Conservation (phyloP, 2,888 invertebrate genomes). For the Salticus scenicus region DNA sequence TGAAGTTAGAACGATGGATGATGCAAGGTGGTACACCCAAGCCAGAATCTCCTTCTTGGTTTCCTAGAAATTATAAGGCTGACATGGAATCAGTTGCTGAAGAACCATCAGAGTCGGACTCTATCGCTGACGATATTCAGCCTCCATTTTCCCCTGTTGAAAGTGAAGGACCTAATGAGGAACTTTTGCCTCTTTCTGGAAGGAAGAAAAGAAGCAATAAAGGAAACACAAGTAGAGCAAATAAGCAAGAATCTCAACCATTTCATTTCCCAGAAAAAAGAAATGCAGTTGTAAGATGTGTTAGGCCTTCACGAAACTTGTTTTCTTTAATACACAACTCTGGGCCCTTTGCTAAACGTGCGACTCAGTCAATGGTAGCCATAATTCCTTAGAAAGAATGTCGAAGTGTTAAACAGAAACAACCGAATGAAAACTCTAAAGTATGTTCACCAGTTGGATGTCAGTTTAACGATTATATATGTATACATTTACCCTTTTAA, state of each 20-base stretch:
- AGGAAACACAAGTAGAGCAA: not conserved
- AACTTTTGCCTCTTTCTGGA: too few relatives aligned
- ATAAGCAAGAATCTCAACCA: not conserved
- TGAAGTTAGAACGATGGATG: constrained; percentile 52
- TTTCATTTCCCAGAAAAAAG: not conserved
- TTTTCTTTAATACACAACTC: not conserved
- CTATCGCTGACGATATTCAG: not conserved
- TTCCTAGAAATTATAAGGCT: not conserved
- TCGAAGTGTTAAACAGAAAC: too few relatives aligned
- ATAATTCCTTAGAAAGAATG: too few relatives aligned
- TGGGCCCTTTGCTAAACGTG: not conserved
- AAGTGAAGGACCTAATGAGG: not conserved
- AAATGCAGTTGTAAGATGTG: not conserved
- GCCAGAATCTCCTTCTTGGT: not conserved
- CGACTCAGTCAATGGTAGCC: not conserved
- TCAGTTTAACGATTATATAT: too few relatives aligned
- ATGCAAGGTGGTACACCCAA: too few relatives aligned
- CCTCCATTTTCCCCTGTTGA: not conserved
- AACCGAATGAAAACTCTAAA: too few relatives aligned
- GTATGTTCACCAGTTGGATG: too few relatives aligned
- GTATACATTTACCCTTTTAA: too few relatives aligned
- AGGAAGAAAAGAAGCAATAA: too few relatives aligned
- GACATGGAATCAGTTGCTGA: not conserved
- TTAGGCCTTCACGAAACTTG: not conserved
- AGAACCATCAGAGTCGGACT: not conserved